phyloP scores from a whole-genome alignment of 2,113 vertebrate species.

The Sterrhoptilus dennistouni region DNA sequence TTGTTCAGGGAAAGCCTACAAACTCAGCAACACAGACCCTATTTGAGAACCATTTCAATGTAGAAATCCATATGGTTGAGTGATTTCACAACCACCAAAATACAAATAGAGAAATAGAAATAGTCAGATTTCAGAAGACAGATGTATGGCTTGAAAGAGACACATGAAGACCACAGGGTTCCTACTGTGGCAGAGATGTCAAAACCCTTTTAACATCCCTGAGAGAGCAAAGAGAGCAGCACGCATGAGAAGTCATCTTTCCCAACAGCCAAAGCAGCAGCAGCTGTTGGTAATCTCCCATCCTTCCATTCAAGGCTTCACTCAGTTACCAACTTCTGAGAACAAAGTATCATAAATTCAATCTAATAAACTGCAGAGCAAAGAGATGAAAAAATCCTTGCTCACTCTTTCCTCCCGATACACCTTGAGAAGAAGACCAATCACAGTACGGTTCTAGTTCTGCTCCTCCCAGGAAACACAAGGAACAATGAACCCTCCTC shows the following conservation, averaged over 20 bases:
- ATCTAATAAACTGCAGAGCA: background rate
- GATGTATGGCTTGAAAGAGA: background rate
- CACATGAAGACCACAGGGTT: background rate
- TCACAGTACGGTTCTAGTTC: rapidly evolving
- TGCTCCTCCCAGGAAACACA: background rate
- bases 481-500: background rate
- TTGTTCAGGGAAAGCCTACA: background rate
- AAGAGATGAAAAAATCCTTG: background rate
- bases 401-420: background rate
- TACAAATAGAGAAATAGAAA: background rate
- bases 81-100: background rate
- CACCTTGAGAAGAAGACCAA: background rate
- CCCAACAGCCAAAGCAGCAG: background rate
- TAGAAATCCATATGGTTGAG: background rate
- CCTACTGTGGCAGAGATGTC: background rate
- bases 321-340: background rate
- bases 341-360: background rate
- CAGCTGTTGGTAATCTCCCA: background rate
- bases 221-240: background rate
- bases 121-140: background rate
- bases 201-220: background rate
- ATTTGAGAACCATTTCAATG: background rate
- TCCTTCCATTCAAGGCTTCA: background rate
- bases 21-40: background rate
- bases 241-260: background rate